Evolutionary conservation across 2,113 vertebrate genomes (phyloP).

Genomic region (Hirundichthys speculiger): DNA sequence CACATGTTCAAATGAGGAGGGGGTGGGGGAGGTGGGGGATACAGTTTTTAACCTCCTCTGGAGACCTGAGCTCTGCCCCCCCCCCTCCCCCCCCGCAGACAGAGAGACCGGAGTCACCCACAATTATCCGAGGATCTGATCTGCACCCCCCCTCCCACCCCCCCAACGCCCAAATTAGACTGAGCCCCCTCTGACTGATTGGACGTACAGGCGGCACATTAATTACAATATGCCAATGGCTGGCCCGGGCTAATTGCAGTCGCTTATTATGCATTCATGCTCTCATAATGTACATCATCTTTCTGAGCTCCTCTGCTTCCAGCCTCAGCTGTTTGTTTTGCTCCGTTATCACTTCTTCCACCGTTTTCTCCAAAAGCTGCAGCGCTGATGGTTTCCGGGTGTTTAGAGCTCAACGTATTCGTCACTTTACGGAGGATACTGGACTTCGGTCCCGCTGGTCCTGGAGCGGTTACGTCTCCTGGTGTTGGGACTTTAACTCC

Average conservation of each 20-base stretch:
- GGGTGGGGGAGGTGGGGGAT: constrained; percentile 89
- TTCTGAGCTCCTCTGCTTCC: constrained; percentile 26
- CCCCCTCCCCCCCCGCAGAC: constrained; percentile 69
- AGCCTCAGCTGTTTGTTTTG: constrained; percentile 51
- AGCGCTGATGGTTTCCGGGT: too few species aligned
- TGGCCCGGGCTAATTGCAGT: constrained; percentile 68
- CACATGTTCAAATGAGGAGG: constrained; percentile 94
- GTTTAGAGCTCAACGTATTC: too few species aligned
- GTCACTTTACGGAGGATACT: too few species aligned
- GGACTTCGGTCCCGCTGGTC: too few species aligned
- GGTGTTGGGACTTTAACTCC: too few species aligned
- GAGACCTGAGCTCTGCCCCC: constrained; percentile 87
- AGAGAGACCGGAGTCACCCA: constrained; percentile 82
- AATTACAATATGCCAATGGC: constrained; percentile 74
- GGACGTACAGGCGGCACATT: constrained; percentile 66
- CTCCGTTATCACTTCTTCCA: constrained; percentile 34
- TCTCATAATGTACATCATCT: constrained; percentile 68
- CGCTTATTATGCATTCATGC: constrained; percentile 76
- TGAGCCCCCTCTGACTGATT: constrained; percentile 60
- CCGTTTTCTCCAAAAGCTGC: constrained; percentile 28
- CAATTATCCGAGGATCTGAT: constrained; percentile 79
- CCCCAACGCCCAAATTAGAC: constrained; percentile 68
- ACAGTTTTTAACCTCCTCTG: constrained; percentile 89
- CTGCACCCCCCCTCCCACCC: constrained; percentile 48
- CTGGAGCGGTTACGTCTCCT: too few species aligned